Base-by-base conservation (phyloP, 2,113 vertebrate species). In the Leuciscus idus region DNA sequence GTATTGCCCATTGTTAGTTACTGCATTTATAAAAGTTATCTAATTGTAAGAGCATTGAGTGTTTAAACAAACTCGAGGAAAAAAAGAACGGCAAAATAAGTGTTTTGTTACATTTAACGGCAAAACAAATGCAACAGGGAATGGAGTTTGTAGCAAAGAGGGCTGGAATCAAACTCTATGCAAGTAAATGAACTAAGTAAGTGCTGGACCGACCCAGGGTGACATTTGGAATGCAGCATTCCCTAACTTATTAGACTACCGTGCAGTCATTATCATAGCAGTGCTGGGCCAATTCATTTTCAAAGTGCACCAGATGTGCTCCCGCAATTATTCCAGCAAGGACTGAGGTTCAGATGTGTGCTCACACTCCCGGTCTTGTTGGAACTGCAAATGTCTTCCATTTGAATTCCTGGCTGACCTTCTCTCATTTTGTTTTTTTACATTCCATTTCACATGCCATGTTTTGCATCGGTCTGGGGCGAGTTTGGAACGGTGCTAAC, bases 261-360 rank as follows among this genome's bases (percentile, higher is more conserved):
- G 83, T 83, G 82, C 86, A 74, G 86, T 92, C 90, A 92, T 91
- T 90, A 91, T 85, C 90, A 90, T 88, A 87, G 87, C 83, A 64
- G 83, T 83, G 78, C 82, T 72, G 84, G 88, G 88, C 89, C 91
- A 90, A 88, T 87, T 92, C 88, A 85, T 87, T 92, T 92, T 93
- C 92, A 94, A 95, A 93, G 93, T 93, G 92, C 93, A 93, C 90
- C 90, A 90, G 90, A 91, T 90, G 90, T 89, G 88, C 88, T 87
- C 87, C 55, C 66, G 84, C 90, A 90, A 89, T 90, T 89, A 89
- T 90, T 90, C 91, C 88, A 90, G 89, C 81, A 87, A 89, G 87
- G 85, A 83, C 88, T 64, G 79, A 64, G 89, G 88, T 88, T 90
- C 87, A 90, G 88, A 89, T 87, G 87, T 89, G 90, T 62, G 82